Percentiles rank a stretch among this genome's conserved stretches.
Conservation (phyloP, 2,113 vertebrate genomes). For the Phodopus roborovskii region DNA sequence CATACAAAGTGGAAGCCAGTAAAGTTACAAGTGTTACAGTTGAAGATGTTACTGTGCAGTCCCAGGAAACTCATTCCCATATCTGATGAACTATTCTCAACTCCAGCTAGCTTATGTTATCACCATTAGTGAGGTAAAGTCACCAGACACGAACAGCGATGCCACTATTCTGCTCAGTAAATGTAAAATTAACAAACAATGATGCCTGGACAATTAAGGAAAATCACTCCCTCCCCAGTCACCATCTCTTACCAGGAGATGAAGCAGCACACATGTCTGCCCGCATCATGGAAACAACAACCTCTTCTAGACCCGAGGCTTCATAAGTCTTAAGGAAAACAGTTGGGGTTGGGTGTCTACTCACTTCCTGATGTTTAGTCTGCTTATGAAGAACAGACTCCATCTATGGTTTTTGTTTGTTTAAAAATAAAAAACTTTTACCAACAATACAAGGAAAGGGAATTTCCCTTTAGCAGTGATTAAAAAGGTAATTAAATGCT, state of each 20-base stretch:
- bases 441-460: background rate
- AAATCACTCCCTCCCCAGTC: background rate
- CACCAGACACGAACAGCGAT: background rate
- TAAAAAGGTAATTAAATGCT: constrained; percentile 36
- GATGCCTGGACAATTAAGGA: constrained; percentile 23
- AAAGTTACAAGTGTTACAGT: background rate
- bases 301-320: background rate
- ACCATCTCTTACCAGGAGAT: background rate
- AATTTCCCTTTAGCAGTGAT: background rate
- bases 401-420: background rate
- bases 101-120: constrained; percentile 22
- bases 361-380: background rate
- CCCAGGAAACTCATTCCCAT: background rate
- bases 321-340: background rate
- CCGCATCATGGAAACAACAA: background rate
- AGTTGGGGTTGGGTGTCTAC: background rate
- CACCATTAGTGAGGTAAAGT: constrained; percentile 54
- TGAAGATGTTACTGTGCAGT: background rate
- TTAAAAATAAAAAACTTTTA: background rate
- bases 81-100: constrained; percentile 34
- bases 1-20: constrained; percentile 9
- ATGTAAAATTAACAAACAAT: constrained; percentile 53
- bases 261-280: background rate
- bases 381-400: constrained; percentile 22
- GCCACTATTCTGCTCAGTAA: constrained; percentile 27